Base-by-base conservation (phyloP, 2,113 vertebrate species). In the Halcyon malimbica region DNA sequence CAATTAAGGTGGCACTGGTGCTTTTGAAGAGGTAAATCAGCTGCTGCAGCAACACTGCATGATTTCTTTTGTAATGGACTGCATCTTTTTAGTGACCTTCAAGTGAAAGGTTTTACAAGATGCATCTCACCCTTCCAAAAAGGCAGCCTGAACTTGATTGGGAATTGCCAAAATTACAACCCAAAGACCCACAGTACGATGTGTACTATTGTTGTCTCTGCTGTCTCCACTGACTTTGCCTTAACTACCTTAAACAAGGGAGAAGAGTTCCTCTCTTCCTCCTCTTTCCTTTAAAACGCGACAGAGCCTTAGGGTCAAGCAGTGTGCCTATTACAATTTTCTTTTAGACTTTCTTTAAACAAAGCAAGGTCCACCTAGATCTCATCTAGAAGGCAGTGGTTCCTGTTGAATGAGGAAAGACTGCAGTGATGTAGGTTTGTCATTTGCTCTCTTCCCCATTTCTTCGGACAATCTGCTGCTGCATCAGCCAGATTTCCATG, bases 21-120 rank as follows among this genome's bases (percentile, higher is more conserved):
- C 76, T 94, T 92, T 94, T 86, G 59, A 93, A 94, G 94, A 96
- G 86, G 88, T 93, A 83, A 92, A 95, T 93, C 88, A 83, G 64
- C 83, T 93, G 63, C 81, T 96, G 80, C 76, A 95, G 77, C 57
- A 93, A 92, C 63, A 82, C 56, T 31, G 41, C 76, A 87, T 87
- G 76, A 90, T 79, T 78, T 42, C 39, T 90, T 89, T 71, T 78
- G 11, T 76, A 83, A 78, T 28, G 59, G 56, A 87, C 69, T 92
- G 86, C 80, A 93, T 95, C 88, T 90, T 95, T 88, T 67, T 84
- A 75, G 68, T 75, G 35, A 89, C 51, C 80, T 95, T 94, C 71
- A 62, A 62, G 41, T 86, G 90, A 93, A 92, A 79, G 90, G 65
- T 87, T 88, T 96, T 93, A 90, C 48, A 92, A 93, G 83, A 75